Percentiles rank a stretch among this genome's conserved stretches.
phyloP scores from a whole-genome alignment of 2,797 vertebrate genomes.

The Danionella dracula region DNA sequence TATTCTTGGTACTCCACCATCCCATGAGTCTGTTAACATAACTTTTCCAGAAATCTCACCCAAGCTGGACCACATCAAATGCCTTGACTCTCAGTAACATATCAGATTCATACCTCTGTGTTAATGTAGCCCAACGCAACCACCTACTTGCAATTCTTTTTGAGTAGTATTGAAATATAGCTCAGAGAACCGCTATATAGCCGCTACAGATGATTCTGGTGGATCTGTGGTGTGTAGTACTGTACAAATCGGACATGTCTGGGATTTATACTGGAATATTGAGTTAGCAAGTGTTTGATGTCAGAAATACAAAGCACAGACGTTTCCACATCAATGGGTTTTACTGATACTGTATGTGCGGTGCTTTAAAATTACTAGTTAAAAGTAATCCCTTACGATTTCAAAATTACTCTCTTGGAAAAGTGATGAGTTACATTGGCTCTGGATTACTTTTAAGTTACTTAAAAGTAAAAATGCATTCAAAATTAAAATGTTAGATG shows the following conservation, averaged over 20 bases:
- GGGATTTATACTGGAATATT: background rate
- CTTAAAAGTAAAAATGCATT: too few species aligned
- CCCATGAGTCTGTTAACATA: background rate
- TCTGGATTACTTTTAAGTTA: too few species aligned
- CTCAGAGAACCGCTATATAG: constrained; percentile 27
- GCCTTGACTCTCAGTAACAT: constrained; percentile 40
- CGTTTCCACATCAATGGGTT: too few species aligned
- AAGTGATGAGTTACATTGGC: too few species aligned
- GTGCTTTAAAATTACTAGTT: too few species aligned
- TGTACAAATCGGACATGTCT: background rate
- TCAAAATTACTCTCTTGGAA: too few species aligned
- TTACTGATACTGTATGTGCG: too few species aligned
- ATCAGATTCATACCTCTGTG: constrained; percentile 40
- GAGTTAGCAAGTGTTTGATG: background rate
- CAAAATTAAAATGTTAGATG: too few species aligned
- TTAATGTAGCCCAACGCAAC: constrained; percentile 44
- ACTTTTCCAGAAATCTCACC: background rate
- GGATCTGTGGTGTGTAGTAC: constrained; percentile 5
- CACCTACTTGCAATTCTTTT: constrained; percentile 46
- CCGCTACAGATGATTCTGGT: constrained; percentile 33
- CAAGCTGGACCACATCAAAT: constrained; percentile 1
- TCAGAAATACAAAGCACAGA: too few species aligned
- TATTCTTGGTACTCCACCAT: background rate
- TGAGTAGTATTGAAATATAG: constrained; percentile 46
- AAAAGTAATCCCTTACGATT: too few species aligned